Evolutionary conservation across 1,140 invertebrate species (phyloP).

Genomic region (Micrasema longulum): DNA sequence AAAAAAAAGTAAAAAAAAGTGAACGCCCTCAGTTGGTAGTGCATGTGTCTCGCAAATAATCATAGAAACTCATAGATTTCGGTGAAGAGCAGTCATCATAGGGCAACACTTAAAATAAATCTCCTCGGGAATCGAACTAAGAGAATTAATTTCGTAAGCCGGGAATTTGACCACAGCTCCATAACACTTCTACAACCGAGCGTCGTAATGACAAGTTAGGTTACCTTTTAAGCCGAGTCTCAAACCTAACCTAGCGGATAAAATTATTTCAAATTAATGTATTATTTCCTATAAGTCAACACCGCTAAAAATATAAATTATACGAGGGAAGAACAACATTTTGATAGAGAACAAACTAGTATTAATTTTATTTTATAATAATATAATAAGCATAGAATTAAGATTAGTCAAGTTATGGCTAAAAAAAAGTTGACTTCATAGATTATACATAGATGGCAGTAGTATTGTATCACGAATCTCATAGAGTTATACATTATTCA

Average conservation of each 20-base stretch:
- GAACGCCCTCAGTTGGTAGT: conserved; percentile 39
- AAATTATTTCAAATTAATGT: neutral
- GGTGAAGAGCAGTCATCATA: conserved; percentile 39
- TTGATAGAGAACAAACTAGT: no score
- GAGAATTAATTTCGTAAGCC: neutral
- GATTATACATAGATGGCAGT: no score
- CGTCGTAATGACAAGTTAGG: neutral
- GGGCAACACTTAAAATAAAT: neutral
- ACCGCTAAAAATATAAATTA: no score
- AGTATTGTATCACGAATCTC: no score
- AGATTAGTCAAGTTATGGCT: no score
- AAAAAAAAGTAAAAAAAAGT: conserved; percentile 1
- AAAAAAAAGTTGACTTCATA: no score
- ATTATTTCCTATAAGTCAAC: no score
- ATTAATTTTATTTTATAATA: no score
- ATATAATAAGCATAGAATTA: no score
- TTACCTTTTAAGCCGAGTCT: neutral
- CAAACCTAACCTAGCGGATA: neutral
- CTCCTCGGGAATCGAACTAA: neutral
- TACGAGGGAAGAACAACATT: no score
- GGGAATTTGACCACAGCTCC: neutral
- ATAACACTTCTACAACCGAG: no score
- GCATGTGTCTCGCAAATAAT: conserved; percentile 37
- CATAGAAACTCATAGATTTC: conserved; percentile 30
- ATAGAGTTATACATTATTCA: no score